Evolutionary conservation across 2,113 vertebrate species (phyloP), one percentile per base, ranked within the genome.

Genomic region (Leucopsar rothschildi): DNA sequence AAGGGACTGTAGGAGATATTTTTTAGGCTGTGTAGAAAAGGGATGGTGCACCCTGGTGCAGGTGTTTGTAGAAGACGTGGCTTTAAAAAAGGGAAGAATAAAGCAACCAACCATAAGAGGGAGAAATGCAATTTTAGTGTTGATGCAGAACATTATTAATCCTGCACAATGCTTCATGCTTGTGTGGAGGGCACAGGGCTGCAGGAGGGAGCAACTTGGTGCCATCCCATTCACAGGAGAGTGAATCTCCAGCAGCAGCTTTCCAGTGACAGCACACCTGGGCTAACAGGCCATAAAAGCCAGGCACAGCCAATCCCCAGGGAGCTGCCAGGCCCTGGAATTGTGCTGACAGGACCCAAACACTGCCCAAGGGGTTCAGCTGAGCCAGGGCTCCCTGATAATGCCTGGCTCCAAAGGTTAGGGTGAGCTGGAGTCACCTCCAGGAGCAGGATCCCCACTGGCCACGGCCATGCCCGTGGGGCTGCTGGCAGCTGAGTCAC

Each of bases 231-330:
- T 50, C 2, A 60, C 45, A 64, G 40, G 12, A 52, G 82, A 92
- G 57, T 1, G 15, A 35, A 29, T 19, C 73, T 80, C 84, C 88
- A 60, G 80, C 86, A 68, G 25, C 39, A 65, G 50, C 77, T 60
- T 59, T 37, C 45, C 53, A 57, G 37, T 5, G 6, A 20, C 63
- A 28, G 42, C 10, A 35, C 27, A 5, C 56, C 79, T 17, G 39
- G 59, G 86, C 33, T 8, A 25, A 39, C 10, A 35, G 57, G 40
- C 45, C n/a, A n/a, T 8, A 39, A 56, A 37, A 56, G 8, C 61
- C 29, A 7, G 0, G 3, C 33, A 15, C 11, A 3, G 4, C 0
- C 0, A 7, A 5, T 6, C 5, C 39, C 66, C 40, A 31, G 75
- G 68, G 57, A 79, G 61, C 82, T 12, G 47, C 7, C 61, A 44